Percentiles rank a stretch among this genome's conserved stretches.
Conservation (phyloP, 2,888 invertebrate genomes). For the Belgica antarctica region DNA sequence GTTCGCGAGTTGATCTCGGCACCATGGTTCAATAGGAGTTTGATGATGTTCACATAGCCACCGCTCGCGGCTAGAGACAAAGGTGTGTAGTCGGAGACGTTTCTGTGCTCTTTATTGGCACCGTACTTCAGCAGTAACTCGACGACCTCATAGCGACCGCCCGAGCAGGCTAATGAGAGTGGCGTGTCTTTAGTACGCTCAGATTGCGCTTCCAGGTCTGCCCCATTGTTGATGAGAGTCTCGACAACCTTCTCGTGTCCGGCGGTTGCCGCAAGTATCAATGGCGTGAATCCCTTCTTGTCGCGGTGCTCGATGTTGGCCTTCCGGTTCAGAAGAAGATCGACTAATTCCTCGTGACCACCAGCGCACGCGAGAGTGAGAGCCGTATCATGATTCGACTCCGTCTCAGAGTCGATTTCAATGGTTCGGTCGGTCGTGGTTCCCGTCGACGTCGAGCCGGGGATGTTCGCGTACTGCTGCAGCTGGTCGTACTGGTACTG, state of each 20-base stretch:
- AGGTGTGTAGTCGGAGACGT: conserved; percentile 98
- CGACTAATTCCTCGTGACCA: conserved; percentile 93
- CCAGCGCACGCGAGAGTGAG: conserved; percentile 96
- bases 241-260: conserved; percentile 89
- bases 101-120: conserved; percentile 96
- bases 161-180: conserved; percentile 93
- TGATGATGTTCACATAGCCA: conserved; percentile 97
- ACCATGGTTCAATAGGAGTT: conserved; percentile 85
- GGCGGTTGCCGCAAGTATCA: conserved; percentile 95
- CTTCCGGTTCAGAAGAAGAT: conserved; percentile 83
- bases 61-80: conserved; percentile 97
- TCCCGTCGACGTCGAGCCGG: conserved; percentile 50
- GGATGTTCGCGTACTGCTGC: conserved; percentile 35
- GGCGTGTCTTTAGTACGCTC: conserved; percentile 99
- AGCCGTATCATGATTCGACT: conserved; percentile 98
- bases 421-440: conserved; percentile 69
- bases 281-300: conserved; percentile 97
- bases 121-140: conserved; percentile 83
- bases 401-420: conserved; percentile 97
- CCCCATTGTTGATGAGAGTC: conserved; percentile 85
- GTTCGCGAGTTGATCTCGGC: conserved; percentile 98
- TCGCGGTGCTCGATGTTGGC: conserved; percentile 98
- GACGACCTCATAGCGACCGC: conserved; percentile 94
- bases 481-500: conserved; percentile 40
- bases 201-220: conserved; percentile 98